Evolutionary conservation across 1,140 invertebrate genomes (phyloP).

Genomic region (Drosophila sechellia): DNA sequence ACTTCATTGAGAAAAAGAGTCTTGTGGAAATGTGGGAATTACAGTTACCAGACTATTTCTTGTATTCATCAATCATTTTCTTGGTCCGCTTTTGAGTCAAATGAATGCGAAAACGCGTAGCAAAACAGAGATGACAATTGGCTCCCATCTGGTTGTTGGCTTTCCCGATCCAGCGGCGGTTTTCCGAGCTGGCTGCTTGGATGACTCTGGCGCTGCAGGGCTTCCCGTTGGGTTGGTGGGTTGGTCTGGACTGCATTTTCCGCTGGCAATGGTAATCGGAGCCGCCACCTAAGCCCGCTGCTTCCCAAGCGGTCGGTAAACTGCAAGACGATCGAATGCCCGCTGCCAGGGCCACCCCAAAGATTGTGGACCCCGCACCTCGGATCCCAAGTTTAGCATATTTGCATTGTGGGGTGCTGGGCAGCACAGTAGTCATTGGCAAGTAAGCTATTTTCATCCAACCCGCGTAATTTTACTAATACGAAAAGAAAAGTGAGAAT

Average conservation of each 20-base stretch:
- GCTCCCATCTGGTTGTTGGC: constrained; percentile 21
- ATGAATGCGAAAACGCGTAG: constrained; percentile 38
- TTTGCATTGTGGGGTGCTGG: constrained; percentile 30
- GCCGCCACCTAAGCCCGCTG: constrained; percentile 51
- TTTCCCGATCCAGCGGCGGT: constrained; percentile 28
- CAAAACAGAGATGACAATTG: constrained; percentile 53
- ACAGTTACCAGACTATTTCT: not conserved
- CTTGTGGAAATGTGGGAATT: not conserved
- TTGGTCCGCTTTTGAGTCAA: constrained; percentile 7
- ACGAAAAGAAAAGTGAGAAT: too few species aligned
- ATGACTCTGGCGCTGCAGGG: constrained; percentile 36
- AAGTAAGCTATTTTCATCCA: too few species aligned
- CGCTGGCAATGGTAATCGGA: constrained; percentile 63
- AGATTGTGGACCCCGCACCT: constrained; percentile 25
- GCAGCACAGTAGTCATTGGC: not conserved
- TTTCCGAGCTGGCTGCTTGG: constrained; percentile 51
- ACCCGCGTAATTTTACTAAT: too few species aligned
- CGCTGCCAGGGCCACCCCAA: constrained; percentile 45
- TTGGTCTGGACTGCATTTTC: constrained; percentile 22
- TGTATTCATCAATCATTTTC: constrained; percentile 33
- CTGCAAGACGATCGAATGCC: constrained; percentile 52
- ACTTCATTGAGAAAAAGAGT: not conserved
- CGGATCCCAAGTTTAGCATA: constrained; percentile 18
- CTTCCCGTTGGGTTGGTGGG: constrained; percentile 40
- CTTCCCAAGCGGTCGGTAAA: constrained; percentile 35